Evolutionary conservation across 2,113 vertebrate genomes (phyloP).

Genomic region (Okapia johnstoni): DNA sequence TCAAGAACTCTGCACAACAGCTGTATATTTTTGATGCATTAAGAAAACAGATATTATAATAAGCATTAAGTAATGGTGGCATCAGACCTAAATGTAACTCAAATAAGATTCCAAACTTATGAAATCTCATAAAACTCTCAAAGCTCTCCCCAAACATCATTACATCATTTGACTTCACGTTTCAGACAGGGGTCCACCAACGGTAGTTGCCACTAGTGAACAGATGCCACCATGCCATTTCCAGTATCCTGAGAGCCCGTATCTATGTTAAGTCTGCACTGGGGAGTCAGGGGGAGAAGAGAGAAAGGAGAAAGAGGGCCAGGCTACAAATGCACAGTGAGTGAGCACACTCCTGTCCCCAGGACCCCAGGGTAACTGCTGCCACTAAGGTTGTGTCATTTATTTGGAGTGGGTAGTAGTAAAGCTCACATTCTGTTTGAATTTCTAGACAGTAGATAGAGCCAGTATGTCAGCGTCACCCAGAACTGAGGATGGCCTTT

Average conservation of each 20-base stretch:
- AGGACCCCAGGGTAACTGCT: background rate
- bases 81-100: background rate
- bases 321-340: background rate
- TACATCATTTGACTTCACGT: background rate
- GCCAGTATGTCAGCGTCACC: background rate
- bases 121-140: background rate
- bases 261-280: background rate
- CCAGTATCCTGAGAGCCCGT: background rate
- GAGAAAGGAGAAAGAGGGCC: background rate
- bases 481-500: background rate
- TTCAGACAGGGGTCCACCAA: background rate
- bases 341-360: background rate
- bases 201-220: background rate
- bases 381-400: background rate
- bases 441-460: background rate
- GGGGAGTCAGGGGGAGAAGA: background rate
- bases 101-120: background rate
- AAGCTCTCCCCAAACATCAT: background rate
- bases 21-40: background rate
- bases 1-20: background rate
- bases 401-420: background rate
- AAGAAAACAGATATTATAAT: background rate
- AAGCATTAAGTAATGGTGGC: background rate
- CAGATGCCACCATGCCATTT: background rate
- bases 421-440: background rate